These are phyloP conservation scores for Peromyscus nudipes DNA, from an alignment of 2,797 vertebrate species.

Conservation along the genomic window DNA sequence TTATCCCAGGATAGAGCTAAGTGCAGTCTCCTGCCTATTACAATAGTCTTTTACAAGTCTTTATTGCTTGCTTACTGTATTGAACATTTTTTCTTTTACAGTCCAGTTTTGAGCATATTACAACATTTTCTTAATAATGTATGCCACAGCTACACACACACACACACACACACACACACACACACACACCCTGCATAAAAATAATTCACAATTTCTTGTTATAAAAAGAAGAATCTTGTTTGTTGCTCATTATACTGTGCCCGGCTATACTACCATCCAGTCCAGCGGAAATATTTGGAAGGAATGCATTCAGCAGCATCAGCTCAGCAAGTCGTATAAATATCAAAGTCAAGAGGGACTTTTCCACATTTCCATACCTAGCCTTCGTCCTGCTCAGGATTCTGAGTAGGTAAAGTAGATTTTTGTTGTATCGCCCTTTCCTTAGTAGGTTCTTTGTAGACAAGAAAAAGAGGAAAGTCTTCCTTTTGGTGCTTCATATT, in stretches of 20 bases:
- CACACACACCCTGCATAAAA: background rate
- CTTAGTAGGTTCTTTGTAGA: background rate
- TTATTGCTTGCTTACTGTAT: background rate
- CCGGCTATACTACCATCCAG: background rate
- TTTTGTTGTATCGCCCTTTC: background rate
- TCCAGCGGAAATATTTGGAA: background rate
- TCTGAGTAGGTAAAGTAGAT: background rate
- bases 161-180: background rate
- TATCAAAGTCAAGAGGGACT: background rate
- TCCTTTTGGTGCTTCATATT: background rate
- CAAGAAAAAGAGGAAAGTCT: background rate
- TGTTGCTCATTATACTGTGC: background rate
- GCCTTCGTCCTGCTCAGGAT: fast-evolving
- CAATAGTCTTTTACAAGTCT: background rate
- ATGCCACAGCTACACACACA: background rate
- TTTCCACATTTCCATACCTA: background rate
- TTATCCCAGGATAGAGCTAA: fast-evolving
- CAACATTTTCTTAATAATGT: background rate
- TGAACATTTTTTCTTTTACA: background rate
- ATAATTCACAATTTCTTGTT: background rate
- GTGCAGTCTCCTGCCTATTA: background rate
- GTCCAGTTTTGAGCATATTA: background rate
- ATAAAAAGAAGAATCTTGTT: background rate
- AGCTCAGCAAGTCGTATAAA: background rate
- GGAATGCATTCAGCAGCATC: background rate